Evolutionary conservation across 1,140 invertebrate genomes (phyloP), one percentile per base, ranked within the genome.

Genomic region (Drosophila kepulauana): DNA sequence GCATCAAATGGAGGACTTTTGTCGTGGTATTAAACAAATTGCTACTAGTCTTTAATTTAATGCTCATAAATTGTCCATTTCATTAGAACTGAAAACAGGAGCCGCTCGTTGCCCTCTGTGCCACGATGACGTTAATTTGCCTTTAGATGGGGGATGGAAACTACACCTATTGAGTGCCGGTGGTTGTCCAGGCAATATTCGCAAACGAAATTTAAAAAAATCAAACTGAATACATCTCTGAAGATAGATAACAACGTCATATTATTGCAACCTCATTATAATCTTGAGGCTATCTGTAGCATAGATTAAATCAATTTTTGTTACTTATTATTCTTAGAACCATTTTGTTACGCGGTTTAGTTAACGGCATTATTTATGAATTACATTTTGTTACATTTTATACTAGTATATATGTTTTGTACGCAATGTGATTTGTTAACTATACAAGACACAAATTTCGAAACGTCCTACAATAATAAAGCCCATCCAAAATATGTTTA

Each of bases 71-170:
- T 45, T 49, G 6, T 46, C 4, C 62, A 43, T 63, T 25, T 16
- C 35, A 48, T 5, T 59, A 95, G 94, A 94, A 92, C 85, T 94
- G 7, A 92, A 94, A 63, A 94, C 94, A 43, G 94, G 94, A 5
- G 93, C 93, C 41, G 94, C 94, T 68, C 94, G 95, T 67, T 98
- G 97, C 93, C 97, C 97, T 2, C 92, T 98, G 10, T 98, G 97
- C 86, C 95, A 95, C 78, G 93, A 94, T 59, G 95, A 95, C 84
- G 93, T 96, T 7, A 92, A 94, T 61, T 61, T 92, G 10, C 91
- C 92, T 6, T 73, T 81, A 51, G 91, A 93, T 65, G 91, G 48
- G 62, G 93, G 63, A 91, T 94, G 75, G 95, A 95, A 89, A 92
- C 93, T 75, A 91, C 93, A 69, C 51, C 82, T 93, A 1, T 71